Percentiles rank a stretch among this genome's conserved stretches.
Evolutionary conservation across 1,140 invertebrate species (phyloP).

Genomic region (Diorhabda sublineata): DNA sequence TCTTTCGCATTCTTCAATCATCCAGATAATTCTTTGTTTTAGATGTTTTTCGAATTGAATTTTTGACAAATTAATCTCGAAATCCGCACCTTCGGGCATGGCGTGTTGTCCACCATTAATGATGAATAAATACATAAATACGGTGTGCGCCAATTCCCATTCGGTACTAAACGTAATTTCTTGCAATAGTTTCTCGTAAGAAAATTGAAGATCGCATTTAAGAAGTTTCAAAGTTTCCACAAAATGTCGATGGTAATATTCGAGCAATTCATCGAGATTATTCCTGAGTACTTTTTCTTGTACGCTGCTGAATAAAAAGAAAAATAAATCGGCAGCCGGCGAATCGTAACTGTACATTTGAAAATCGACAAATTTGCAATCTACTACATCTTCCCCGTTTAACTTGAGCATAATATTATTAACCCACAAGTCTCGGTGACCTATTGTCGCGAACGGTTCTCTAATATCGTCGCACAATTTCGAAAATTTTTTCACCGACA

Average conservation of each 20-base stretch:
- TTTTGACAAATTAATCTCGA: neutral
- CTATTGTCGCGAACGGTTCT: slow-evolving; percentile 52
- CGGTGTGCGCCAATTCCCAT: slow-evolving; percentile 10
- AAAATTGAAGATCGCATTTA: slow-evolving; percentile 19
- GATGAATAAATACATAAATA: slow-evolving; percentile 16
- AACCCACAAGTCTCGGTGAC: slow-evolving; percentile 60
- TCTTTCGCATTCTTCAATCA: slow-evolving; percentile 10
- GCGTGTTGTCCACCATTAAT: slow-evolving; percentile 17
- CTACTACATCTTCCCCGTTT: slow-evolving; percentile 38
- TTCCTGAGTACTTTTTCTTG: slow-evolving; percentile 43
- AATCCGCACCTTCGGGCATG: neutral
- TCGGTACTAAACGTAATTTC: slow-evolving; percentile 20
- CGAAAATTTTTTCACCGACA: slow-evolving; percentile 23
- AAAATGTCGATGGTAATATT: slow-evolving; percentile 51
- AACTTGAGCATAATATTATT: slow-evolving; percentile 55
- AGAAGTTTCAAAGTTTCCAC: slow-evolving; percentile 30
- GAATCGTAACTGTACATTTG: slow-evolving; percentile 55
- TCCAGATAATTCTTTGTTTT: slow-evolving; percentile 2
- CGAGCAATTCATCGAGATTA: slow-evolving; percentile 50
- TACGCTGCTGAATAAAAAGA: slow-evolving; percentile 56
- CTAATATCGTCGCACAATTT: slow-evolving; percentile 22
- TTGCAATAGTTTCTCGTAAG: slow-evolving; percentile 18
- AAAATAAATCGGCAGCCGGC: slow-evolving; percentile 54
- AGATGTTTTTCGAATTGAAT: neutral
- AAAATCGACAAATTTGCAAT: slow-evolving; percentile 60